Conservation (phyloP, 2,113 vertebrate genomes). For the Sitta europaea region DNA sequence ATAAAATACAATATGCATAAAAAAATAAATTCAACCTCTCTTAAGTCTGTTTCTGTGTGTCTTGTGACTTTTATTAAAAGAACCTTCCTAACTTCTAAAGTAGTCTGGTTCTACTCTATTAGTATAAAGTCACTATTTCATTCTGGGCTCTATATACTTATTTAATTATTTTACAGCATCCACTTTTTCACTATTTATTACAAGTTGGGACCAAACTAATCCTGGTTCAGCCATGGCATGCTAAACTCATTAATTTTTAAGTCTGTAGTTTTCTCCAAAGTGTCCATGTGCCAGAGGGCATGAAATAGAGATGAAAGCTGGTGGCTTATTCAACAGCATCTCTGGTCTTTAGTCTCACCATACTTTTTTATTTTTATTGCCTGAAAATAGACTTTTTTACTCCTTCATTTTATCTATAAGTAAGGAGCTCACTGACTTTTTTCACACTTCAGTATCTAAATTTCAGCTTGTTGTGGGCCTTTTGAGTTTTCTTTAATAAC, state of each 20-base stretch:
- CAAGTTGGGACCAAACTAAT: neutral
- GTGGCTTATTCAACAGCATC: neutral
- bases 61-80: neutral
- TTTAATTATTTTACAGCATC: neutral
- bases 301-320: neutral
- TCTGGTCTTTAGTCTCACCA: neutral
- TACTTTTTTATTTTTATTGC: neutral
- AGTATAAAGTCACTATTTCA: neutral
- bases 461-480: neutral
- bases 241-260: neutral
- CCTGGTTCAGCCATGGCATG: neutral
- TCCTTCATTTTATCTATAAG: neutral
- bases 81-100: neutral
- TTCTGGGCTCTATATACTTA: neutral
- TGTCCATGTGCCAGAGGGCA: neutral
- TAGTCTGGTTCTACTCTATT: neutral
- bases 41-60: neutral
- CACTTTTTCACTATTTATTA: neutral
- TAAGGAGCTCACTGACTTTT: neutral
- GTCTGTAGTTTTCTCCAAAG: neutral
- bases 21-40: neutral
- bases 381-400: neutral
- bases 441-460: neutral
- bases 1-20: neutral
- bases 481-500: neutral